Conservation (phyloP, 2,888 invertebrate genomes). For the Phytoseiulus persimilis region DNA sequence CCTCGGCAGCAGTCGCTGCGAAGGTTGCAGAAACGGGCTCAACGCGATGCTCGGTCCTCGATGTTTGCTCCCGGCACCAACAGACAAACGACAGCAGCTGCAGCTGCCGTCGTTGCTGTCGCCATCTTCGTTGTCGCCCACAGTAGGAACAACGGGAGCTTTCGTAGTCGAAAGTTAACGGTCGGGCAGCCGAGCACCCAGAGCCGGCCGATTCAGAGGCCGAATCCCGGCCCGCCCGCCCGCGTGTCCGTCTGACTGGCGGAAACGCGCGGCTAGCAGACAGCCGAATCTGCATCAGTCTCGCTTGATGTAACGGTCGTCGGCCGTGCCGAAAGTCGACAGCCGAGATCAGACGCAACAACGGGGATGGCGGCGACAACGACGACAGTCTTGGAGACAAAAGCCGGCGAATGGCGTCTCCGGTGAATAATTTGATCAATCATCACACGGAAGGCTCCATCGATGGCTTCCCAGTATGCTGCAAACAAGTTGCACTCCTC, state of each 20-base stretch:
- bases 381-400: background rate
- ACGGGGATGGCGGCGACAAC: background rate
- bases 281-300: background rate
- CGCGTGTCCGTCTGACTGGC: background rate
- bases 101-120: background rate
- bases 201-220: background rate
- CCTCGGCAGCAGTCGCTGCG: background rate
- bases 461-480: background rate
- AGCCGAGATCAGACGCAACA: background rate
- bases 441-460: background rate
- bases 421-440: background rate
- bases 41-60: background rate
- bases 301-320: background rate
- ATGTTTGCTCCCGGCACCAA: background rate
- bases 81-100: background rate
- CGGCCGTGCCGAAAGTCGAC: background rate
- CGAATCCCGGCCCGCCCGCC: background rate
- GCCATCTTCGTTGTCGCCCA: background rate
- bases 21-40: background rate
- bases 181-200: background rate
- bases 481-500: background rate
- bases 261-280: background rate
- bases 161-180: background rate
- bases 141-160: background rate
- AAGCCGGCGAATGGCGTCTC: background rate